phyloP scores from a whole-genome alignment of 2,888 invertebrate genomes.

The Drosophila infuscata region DNA sequence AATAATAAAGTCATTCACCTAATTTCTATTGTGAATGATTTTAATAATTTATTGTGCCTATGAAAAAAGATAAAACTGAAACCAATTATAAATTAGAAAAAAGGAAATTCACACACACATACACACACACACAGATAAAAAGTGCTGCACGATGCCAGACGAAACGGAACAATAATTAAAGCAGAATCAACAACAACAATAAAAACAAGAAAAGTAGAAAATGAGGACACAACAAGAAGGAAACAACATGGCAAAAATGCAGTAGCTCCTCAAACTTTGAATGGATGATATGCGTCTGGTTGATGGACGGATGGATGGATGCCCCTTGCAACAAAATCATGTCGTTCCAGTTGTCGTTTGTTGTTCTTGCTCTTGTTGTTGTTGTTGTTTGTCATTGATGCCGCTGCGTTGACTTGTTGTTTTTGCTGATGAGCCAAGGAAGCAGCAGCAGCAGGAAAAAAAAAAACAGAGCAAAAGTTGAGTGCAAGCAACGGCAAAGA shows the following conservation, averaged over 20 bases:
- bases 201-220: constrained; percentile 30
- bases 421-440: constrained; percentile 66
- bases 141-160: constrained; percentile 66
- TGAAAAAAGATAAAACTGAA: constrained; percentile 22
- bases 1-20: not conserved
- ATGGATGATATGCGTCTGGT: constrained; percentile 48
- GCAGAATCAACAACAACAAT: constrained; percentile 60
- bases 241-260: constrained; percentile 51
- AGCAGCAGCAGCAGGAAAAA: constrained; percentile 2
- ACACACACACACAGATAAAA: constrained; percentile 25
- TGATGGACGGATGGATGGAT: constrained; percentile 35
- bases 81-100: constrained; percentile 36
- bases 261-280: constrained; percentile 53
- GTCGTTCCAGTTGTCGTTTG: constrained; percentile 48
- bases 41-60: constrained; percentile 31
- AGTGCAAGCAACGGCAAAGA: constrained; percentile 34
- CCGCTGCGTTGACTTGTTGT: constrained; percentile 62
- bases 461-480: constrained; percentile 57
- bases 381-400: constrained; percentile 68
- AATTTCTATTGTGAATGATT: constrained; percentile 36
- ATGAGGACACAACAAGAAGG: constrained; percentile 37
- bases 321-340: constrained; percentile 51
- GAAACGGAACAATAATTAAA: constrained; percentile 78
- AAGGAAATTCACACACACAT: not conserved
- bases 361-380: constrained; percentile 32